A percentile compares a stretch with the other conserved stretches of the same genome.
phyloP scores from a whole-genome alignment of 1,140 invertebrate genomes.

The Tetramorium parvispinum region DNA sequence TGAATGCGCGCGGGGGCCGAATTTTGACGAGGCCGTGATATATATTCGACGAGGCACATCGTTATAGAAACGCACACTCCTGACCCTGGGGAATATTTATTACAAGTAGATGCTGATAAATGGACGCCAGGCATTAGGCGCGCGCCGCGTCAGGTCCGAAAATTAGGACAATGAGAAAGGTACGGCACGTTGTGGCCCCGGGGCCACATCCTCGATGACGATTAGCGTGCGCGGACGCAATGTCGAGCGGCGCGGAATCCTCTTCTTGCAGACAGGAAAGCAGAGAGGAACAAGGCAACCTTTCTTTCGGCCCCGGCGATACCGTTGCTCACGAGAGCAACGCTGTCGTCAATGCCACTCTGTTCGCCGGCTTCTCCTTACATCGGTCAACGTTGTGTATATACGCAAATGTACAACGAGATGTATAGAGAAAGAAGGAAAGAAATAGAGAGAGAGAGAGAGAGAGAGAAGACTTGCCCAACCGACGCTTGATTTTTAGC shows the following conservation, averaged over 20 bases:
- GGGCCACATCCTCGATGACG: conserved; percentile 52
- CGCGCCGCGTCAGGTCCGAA: conserved; percentile 13
- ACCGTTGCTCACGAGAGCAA: conserved; percentile 67
- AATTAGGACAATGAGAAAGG: conserved; percentile 65
- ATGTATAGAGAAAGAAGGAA: neutral
- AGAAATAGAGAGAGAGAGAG: neutral
- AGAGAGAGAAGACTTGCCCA: neutral
- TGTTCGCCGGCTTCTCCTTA: conserved; percentile 56
- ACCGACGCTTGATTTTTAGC: conserved; percentile 56
- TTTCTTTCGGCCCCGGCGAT: conserved; percentile 68
- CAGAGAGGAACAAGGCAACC: conserved; percentile 67
- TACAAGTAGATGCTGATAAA: conserved; percentile 67
- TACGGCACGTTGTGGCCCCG: neutral
- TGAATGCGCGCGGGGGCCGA: conserved; percentile 3
- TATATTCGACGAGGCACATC: conserved; percentile 46
- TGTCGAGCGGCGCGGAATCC: conserved; percentile 27
- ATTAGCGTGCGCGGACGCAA: conserved; percentile 53
- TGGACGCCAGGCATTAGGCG: conserved; percentile 51
- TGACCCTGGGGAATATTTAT: conserved; percentile 62
- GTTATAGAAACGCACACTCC: conserved; percentile 59
- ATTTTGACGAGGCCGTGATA: conserved; percentile 45
- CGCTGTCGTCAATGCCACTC: conserved; percentile 70
- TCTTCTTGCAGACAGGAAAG: conserved; percentile 53
- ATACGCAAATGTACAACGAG: conserved; percentile 56
- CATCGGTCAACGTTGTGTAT: conserved; percentile 35